A percentile compares a stretch with the other conserved stretches of the same genome.
Evolutionary conservation across 2,888 invertebrate species (phyloP).

Genomic region (Phasia obesa): DNA sequence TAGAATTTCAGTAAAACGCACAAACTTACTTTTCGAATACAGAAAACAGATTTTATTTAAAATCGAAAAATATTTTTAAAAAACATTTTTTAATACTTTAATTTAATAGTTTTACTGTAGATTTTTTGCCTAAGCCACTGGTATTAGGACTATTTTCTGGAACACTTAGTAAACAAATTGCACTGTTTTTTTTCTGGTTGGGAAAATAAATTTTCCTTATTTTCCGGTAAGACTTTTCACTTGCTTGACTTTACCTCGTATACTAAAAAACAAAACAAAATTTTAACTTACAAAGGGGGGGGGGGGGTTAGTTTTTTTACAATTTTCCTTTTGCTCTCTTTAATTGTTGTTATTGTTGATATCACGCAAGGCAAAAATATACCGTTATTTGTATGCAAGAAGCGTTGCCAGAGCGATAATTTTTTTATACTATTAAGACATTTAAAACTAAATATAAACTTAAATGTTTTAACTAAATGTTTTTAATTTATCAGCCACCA

Average conservation of each 20-base stretch:
- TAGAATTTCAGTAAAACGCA: not conserved
- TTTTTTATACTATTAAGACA: not conserved
- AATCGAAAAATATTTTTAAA: not conserved
- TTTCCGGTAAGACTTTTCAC: conserved; percentile 33
- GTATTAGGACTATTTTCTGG: not conserved
- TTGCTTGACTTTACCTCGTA: conserved; percentile 47
- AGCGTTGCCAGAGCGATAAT: conserved; percentile 5
- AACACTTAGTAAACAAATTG: conserved; percentile 27
- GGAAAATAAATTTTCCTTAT: not conserved
- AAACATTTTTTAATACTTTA: not conserved
- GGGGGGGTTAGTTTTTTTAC: conserved; percentile 7
- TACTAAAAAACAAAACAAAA: conserved; percentile 51
- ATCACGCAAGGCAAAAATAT: conserved; percentile 13
- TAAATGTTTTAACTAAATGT: no score
- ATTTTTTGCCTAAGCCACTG: conserved; percentile 16
- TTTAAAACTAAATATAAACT: no score
- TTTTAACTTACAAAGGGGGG: conserved; percentile 15
- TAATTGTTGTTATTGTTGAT: conserved; percentile 7
- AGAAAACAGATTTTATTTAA: not conserved
- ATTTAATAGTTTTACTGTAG: not conserved
- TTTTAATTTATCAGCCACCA: no score
- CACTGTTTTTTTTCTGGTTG: not conserved
- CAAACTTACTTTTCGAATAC: not conserved
- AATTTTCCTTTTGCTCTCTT: conserved; percentile 25
- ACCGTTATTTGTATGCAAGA: conserved; percentile 29